Percentiles rank a stretch among this genome's conserved stretches.
These are phyloP conservation scores for Amphipyra tragopoginis DNA, from an alignment of 2,888 invertebrate genomes.

Conservation along the genomic window DNA sequence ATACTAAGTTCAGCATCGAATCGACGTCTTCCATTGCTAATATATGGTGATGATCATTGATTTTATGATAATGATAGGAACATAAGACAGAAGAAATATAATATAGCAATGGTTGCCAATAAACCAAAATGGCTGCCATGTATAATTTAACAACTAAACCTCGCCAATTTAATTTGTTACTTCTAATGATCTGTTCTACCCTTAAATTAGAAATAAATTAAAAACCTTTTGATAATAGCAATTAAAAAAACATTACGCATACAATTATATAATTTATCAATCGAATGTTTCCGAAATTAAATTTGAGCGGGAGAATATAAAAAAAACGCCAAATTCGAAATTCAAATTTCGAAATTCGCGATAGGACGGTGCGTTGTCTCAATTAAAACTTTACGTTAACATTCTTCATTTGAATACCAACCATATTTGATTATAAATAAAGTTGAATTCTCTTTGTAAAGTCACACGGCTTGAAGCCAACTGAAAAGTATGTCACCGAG, in stretches of 20 bases:
- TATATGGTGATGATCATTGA: too few relatives aligned
- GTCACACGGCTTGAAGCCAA: conserved; percentile 84
- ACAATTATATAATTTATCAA: not conserved
- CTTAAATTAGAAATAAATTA: too few relatives aligned
- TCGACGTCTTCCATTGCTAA: too few relatives aligned
- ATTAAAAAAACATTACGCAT: conserved; percentile 7
- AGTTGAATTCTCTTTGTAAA: conserved; percentile 69
- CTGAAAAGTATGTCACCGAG: conserved; percentile 88
- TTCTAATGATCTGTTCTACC: too few relatives aligned
- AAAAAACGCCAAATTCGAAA: conserved; percentile 84
- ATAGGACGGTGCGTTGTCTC: conserved; percentile 79
- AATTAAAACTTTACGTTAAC: conserved; percentile 70
- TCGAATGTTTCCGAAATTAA: conserved; percentile 38
- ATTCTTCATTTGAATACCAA: conserved; percentile 38
- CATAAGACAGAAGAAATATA: too few relatives aligned
- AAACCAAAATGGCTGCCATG: too few relatives aligned
- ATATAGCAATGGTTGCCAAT: too few relatives aligned
- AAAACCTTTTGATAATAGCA: not conserved
- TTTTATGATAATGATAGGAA: too few relatives aligned
- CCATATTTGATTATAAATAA: conserved; percentile 58
- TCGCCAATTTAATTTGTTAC: too few relatives aligned
- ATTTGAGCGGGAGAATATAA: conserved; percentile 26
- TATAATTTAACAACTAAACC: too few relatives aligned
- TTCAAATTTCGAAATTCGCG: conserved; percentile 81
- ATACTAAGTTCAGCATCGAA: too few relatives aligned